Conservation (phyloP, 2,888 invertebrate genomes). For the Brenthis hecate region DNA sequence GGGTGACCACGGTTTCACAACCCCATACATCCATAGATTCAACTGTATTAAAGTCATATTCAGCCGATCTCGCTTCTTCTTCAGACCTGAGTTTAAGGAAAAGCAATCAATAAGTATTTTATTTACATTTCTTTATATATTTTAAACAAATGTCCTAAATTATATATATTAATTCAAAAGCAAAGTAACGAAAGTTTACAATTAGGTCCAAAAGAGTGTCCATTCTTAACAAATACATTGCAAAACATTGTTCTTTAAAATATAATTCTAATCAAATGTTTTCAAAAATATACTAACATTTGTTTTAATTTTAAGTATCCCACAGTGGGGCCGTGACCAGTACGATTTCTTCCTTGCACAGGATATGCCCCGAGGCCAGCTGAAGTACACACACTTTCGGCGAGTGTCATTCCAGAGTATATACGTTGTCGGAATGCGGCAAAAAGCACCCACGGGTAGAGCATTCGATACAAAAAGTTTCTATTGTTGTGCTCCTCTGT, state of each 20-base stretch:
- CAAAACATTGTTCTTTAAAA: too few relatives aligned
- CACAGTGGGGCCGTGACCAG: constrained; percentile 93
- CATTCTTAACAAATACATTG: too few relatives aligned
- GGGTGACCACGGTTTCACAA: constrained; percentile 91
- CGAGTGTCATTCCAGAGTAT: constrained; percentile 93
- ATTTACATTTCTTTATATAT: too few relatives aligned
- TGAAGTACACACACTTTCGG: constrained; percentile 96
- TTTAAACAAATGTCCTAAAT: too few relatives aligned
- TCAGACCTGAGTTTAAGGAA: constrained; percentile 55
- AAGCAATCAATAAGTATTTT: not conserved
- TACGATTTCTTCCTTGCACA: constrained; percentile 84
- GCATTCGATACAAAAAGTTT: constrained; percentile 88
- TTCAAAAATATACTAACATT: constrained; percentile 69
- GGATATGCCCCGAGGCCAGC: constrained; percentile 97
- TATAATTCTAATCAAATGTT: too few relatives aligned
- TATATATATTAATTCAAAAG: too few relatives aligned
- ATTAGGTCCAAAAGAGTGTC: too few relatives aligned
- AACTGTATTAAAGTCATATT: constrained; percentile 90
- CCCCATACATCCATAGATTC: constrained; percentile 92
- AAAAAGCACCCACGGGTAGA: constrained; percentile 94
- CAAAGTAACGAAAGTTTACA: too few relatives aligned
- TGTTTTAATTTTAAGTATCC: constrained; percentile 84
- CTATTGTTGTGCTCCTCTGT: constrained; percentile 89
- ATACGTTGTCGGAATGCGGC: constrained; percentile 94
- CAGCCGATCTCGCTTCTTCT: constrained; percentile 71